Percentiles rank a stretch among this genome's conserved stretches.
These are phyloP conservation scores for Dissostichus mawsoni DNA, from an alignment of 2,113 vertebrate genomes.

Conservation along the genomic window DNA sequence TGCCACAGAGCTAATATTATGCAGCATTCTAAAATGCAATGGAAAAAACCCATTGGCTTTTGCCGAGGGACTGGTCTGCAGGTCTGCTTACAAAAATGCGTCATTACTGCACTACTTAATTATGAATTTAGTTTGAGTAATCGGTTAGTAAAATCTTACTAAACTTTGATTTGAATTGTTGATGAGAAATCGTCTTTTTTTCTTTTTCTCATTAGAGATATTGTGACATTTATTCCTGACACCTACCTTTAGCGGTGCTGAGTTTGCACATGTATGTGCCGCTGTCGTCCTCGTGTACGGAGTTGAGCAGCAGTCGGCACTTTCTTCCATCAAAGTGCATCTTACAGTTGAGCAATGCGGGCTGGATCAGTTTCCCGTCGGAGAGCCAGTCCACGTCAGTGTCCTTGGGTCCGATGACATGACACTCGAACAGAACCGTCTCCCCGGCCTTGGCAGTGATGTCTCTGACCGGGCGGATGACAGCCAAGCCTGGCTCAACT, in stretches of 20 bases:
- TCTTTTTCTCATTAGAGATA: too few relatives aligned
- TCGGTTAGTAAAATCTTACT: too few relatives aligned
- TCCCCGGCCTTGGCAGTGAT: slow-evolving; percentile 95
- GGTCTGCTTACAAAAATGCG: too few relatives aligned
- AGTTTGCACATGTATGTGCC: slow-evolving; percentile 96
- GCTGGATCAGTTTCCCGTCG: slow-evolving; percentile 94
- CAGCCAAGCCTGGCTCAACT: slow-evolving; percentile 89
- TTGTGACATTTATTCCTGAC: background rate
- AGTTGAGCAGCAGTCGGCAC: slow-evolving; percentile 95
- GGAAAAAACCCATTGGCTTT: too few relatives aligned
- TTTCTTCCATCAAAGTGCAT: slow-evolving; percentile 98
- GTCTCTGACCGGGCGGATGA: slow-evolving; percentile 91
- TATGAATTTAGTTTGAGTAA: too few relatives aligned
- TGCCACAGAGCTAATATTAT: too few relatives aligned
- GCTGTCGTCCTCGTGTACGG: slow-evolving; percentile 96
- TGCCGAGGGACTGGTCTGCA: too few relatives aligned
- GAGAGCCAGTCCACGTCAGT: slow-evolving; percentile 97
- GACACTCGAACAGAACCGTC: slow-evolving; percentile 94
- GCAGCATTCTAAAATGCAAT: too few relatives aligned
- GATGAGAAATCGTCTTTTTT: too few relatives aligned
- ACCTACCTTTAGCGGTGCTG: slow-evolving; percentile 94
- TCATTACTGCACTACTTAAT: too few relatives aligned
- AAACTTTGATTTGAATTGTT: too few relatives aligned
- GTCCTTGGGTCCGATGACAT: slow-evolving; percentile 93
- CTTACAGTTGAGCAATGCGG: slow-evolving; percentile 97